Evolutionary conservation across 2,888 invertebrate genomes (phyloP), one percentile per base, ranked within the genome.

Genomic region (Netelia inedita): DNA sequence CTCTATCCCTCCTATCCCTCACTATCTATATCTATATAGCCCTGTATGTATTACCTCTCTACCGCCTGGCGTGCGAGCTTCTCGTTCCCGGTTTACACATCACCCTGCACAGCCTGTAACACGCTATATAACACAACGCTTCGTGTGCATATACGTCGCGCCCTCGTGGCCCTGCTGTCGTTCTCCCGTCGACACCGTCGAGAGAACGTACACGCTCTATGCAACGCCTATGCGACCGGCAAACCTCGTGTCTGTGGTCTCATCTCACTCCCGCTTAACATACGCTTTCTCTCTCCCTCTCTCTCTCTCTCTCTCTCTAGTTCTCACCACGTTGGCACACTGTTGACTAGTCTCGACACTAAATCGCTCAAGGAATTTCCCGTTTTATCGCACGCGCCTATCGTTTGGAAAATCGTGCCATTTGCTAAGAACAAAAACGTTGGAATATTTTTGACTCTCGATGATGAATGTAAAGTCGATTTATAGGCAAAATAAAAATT

Each of bases 281-380:
- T 65, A 11, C 3, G 6, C 10, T 19, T 1, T n/a, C n/a, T 28
- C 10, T 19, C 19, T n/a, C 19, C 55, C 35, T 2, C 19, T 63
- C 16, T 19, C 43, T 61, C 28, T 63, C 50, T 43, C 6, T 16
- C 3, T 10, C 14, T 19, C n/a, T n/a, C 41, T 11, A 11, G 16
- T 14, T 88, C 88, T 87, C 88, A 82, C 88, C 28, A 28, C 28
- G 28, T 83, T 84, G 87, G 84, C 83, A 80, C 82, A n/a, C 46
- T 43, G 10, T 87, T 82, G 86, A 83, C 87, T 82, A 80, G 82
- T 68, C 72, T 57, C 28, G 57, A 71, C 63, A 71, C 63, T 46
- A 79, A 69, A 11, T 50, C 53, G 53, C 23, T n/a, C 43, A 43
- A 53, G 68, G 35, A 41, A 79, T 79, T 63, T 50, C 71, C 71